Conservation (phyloP, 1,140 invertebrate species). For the Drosophila obscura region DNA sequence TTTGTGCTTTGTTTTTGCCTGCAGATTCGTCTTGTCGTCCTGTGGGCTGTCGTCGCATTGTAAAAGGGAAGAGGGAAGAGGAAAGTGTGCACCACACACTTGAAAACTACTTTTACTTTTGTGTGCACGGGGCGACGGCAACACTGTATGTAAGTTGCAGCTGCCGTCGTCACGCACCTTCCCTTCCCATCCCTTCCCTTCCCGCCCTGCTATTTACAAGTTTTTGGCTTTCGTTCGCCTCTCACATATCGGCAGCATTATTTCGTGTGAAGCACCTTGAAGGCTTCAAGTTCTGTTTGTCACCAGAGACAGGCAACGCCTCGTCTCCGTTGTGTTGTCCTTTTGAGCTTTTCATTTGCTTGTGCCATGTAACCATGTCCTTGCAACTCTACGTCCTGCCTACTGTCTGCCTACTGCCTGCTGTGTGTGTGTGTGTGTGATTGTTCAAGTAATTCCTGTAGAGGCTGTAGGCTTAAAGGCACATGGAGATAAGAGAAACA, state of each 20-base stretch:
- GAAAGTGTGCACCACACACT: conserved; percentile 44
- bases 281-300: conserved; percentile 33
- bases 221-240: conserved; percentile 16
- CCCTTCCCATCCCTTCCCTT: background rate
- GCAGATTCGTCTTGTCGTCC: conserved; percentile 27
- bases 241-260: conserved; percentile 43
- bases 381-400: conserved; percentile 17
- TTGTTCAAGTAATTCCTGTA: conserved; percentile 25
- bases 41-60: conserved; percentile 63
- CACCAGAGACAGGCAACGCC: conserved; percentile 17
- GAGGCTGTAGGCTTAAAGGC: conserved; percentile 3
- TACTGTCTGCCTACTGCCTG: conserved; percentile 4
- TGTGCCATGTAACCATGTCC: conserved; percentile 34
- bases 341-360: conserved; percentile 39
- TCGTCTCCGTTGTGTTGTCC: conserved; percentile 14
- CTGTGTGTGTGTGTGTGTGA: conserved; percentile 9
- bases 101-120: conserved; percentile 79
- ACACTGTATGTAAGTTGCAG: conserved; percentile 46
- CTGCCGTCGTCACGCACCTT: background rate
- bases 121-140: conserved; percentile 54
- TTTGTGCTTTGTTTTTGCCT: conserved; percentile 47
- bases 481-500: conserved; percentile 10
- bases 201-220: conserved; percentile 21
- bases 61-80: conserved; percentile 38
- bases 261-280: conserved; percentile 45